Evolutionary conservation across 2,888 invertebrate species (phyloP).

Genomic region (Laspeyria flexula): DNA sequence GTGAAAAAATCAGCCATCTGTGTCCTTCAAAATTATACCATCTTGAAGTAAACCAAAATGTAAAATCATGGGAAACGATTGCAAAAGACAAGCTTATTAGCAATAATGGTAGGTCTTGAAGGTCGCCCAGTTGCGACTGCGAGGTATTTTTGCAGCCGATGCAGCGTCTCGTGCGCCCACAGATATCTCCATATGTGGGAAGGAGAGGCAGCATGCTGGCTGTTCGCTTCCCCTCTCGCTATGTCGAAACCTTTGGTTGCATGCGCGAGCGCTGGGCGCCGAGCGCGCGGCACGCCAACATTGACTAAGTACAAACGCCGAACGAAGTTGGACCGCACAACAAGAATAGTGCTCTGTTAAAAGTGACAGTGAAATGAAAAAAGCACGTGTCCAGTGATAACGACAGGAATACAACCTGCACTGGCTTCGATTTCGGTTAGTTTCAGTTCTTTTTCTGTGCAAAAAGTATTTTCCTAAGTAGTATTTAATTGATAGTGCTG

Average conservation of each 20-base stretch:
- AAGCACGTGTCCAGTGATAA: slow-evolving; percentile 34
- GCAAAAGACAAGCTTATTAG: slow-evolving; percentile 78
- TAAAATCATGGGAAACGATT: slow-evolving; percentile 64
- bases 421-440: slow-evolving; percentile 40
- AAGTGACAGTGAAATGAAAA: slow-evolving; percentile 74
- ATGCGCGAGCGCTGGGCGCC: slow-evolving; percentile 60
- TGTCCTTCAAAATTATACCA: slow-evolving; percentile 23
- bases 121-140: slow-evolving; percentile 71
- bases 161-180: slow-evolving; percentile 50
- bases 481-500: neutral
- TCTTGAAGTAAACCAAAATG: slow-evolving; percentile 65
- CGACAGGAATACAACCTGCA: slow-evolving; percentile 14
- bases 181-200: slow-evolving; percentile 47
- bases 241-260: slow-evolving; percentile 79
- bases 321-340: slow-evolving; percentile 65
- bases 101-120: slow-evolving; percentile 78
- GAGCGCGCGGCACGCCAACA: slow-evolving; percentile 49
- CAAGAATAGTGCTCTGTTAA: slow-evolving; percentile 54
- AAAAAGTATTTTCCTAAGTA: neutral
- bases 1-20: slow-evolving; percentile 14
- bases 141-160: slow-evolving; percentile 54
- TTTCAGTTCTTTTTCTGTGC: slow-evolving; percentile 6
- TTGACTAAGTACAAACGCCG: slow-evolving; percentile 52
- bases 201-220: slow-evolving; percentile 58
- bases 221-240: slow-evolving; percentile 63